These are phyloP conservation scores for Metridium senile DNA, from an alignment of 92 coral and sea anemone species.

Conservation along the genomic window DNA sequence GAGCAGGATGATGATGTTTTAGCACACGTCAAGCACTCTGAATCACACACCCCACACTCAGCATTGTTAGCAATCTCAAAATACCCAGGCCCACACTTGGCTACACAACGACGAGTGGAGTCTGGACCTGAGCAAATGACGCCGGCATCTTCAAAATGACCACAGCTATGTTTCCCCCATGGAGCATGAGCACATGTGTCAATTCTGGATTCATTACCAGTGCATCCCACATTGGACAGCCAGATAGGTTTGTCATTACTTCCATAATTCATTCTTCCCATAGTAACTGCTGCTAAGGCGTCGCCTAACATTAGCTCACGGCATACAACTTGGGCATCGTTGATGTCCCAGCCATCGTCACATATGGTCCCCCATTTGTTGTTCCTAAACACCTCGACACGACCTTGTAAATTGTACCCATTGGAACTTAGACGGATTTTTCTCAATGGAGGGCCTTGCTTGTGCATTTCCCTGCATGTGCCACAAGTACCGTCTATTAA, in stretches of 20 bases:
- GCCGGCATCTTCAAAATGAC: conserved; percentile 98
- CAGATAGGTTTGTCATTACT: conserved; percentile 52
- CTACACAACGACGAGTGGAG: conserved; percentile 70
- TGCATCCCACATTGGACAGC: conserved; percentile 62
- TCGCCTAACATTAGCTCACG: conserved; percentile 79
- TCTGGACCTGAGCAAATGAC: conserved; percentile 80
- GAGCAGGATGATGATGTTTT: conserved; percentile 56
- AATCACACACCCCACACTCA: conserved; percentile 71
- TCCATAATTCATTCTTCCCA: conserved; percentile 66
- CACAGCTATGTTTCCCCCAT: conserved; percentile 87
- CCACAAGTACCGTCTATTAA: conserved; percentile 24
- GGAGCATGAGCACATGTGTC: conserved; percentile 54
- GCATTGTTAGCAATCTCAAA: conserved; percentile 31
- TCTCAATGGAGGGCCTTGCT: conserved; percentile 61
- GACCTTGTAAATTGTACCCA: conserved; percentile 63
- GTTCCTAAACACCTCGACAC: conserved; percentile 67
- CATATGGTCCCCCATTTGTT: conserved; percentile 86
- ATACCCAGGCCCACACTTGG: conserved; percentile 79
- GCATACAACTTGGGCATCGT: conserved; percentile 73
- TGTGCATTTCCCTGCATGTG: conserved; percentile 19
- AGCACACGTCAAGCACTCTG: conserved; percentile 72
- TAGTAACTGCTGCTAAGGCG: conserved; percentile 62
- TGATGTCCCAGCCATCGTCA: conserved; percentile 83
- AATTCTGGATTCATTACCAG: conserved; percentile 74
- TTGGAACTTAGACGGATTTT: conserved; percentile 49